Evolutionary conservation across 2,797 vertebrate genomes (phyloP), one percentile per base, ranked within the genome.

Genomic region (Crocodylus rhombifer): DNA sequence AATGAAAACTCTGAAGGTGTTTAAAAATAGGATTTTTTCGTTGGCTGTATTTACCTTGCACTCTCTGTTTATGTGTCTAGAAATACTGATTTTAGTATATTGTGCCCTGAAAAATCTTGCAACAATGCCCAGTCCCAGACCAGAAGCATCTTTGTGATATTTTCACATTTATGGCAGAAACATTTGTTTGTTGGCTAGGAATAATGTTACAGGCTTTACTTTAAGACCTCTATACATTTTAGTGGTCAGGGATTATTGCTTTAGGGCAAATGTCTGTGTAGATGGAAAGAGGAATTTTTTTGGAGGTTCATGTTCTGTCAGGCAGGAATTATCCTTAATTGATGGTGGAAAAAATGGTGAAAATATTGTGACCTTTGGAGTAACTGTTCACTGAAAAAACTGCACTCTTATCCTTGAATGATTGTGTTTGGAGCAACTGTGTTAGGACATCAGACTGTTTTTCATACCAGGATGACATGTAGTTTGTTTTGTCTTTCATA

Each of bases 41-140:
- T 94, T 89, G 15, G 14, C 77, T 83, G 7, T 63, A 36, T 56
- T 74, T 20, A 55, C 17, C 5, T 4, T 91, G 3, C 78, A 75
- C 18, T 91, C 42, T 73, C 92, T 92, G 25, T 28, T 88, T 33
- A 51, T 84, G 80, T 4, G 36, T 84, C 81, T 91, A 42, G 86
- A 94, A 95, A 86, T 88, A n/a, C 5, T 60, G 4, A 21, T 77
- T 94, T 87, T 76, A 75, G 33, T 84, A 42, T 26, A 9, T 15
- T 67, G 25, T 95, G 91, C 17, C 55, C 82, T 79, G 28, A 81
- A 2, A 2, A 25, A 3, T 79, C 21, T 26, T 30, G 13, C 7
- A 65, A 5, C 4, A 51, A 1, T 88, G 3, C 17, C 83, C 80
- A 36, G n/a, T 87, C 7, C 73, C 62, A 89, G 67, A 36, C 75